A percentile compares a stretch with the other conserved stretches of the same genome.
Evolutionary conservation across 2,797 vertebrate genomes (phyloP).

Genomic region (Cyclopterus lumpus): DNA sequence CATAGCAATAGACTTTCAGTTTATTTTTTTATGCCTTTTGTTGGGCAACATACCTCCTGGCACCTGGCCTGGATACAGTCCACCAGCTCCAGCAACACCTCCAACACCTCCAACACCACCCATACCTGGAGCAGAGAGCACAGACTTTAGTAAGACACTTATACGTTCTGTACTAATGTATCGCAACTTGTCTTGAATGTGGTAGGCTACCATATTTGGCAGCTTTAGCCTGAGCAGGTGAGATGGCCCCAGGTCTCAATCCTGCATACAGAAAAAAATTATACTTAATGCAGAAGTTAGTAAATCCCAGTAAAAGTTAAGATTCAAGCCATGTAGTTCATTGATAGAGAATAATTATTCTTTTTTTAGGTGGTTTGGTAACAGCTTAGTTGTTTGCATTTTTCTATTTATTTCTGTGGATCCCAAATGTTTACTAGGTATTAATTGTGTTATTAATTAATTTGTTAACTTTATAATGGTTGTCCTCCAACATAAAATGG

Average conservation of each 20-base stretch:
- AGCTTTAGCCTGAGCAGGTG: neutral
- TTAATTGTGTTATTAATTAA: neutral
- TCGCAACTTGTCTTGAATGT: neutral
- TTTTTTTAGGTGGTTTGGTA: neutral
- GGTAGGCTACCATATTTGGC: conserved; percentile 24
- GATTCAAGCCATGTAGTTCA: neutral
- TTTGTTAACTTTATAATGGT: neutral
- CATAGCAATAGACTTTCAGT: too few relatives aligned
- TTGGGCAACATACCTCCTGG: too few relatives aligned
- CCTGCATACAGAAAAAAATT: conserved; percentile 65
- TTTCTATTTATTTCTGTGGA: too few relatives aligned
- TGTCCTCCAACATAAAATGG: neutral
- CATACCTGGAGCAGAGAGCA: conserved; percentile 47
- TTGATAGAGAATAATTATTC: neutral
- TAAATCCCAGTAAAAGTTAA: neutral
- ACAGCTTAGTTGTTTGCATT: neutral
- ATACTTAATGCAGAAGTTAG: neutral
- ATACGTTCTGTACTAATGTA: neutral
- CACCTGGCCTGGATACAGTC: too few relatives aligned
- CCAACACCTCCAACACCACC: neutral
- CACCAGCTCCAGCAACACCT: neutral
- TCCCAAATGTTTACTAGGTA: neutral
- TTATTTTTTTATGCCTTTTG: too few relatives aligned
- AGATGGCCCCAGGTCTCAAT: conserved; percentile 54
- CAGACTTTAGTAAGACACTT: neutral